phyloP scores from a whole-genome alignment of 2,888 invertebrate species.

The Agrotis puta region DNA sequence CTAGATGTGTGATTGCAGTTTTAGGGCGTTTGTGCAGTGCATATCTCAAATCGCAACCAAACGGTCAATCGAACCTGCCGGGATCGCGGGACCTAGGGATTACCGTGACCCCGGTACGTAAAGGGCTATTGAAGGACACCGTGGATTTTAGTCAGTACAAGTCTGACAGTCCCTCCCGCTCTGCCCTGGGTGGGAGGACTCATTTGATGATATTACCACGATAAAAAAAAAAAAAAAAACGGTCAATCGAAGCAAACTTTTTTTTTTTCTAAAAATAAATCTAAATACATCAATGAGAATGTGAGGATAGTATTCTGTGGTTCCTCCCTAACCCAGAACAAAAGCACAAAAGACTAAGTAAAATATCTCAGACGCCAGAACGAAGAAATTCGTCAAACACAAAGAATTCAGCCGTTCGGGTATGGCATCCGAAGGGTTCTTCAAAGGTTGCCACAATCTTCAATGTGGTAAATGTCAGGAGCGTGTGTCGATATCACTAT shows the following conservation, averaged over 20 bases:
- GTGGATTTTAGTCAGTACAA: too few relatives aligned
- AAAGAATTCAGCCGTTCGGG: constrained; percentile 26
- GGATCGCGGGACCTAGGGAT: too few relatives aligned
- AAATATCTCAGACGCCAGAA: background rate
- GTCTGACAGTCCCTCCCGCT: too few relatives aligned
- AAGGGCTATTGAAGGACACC: too few relatives aligned
- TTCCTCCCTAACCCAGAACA: too few relatives aligned
- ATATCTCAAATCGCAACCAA: background rate
- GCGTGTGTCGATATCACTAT: constrained; percentile 59
- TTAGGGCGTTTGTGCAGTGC: background rate
- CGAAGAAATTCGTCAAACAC: constrained; percentile 16
- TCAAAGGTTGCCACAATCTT: constrained; percentile 64
- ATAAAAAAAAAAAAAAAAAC: too few relatives aligned
- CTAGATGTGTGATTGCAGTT: background rate
- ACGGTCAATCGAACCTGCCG: background rate
- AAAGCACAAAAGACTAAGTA: background rate
- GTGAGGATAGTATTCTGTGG: background rate
- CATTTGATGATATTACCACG: too few relatives aligned
- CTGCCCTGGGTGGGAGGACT: too few relatives aligned
- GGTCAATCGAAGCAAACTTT: too few relatives aligned
- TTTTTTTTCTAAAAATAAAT: too few relatives aligned
- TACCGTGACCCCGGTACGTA: too few relatives aligned
- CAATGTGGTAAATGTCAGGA: constrained; percentile 62
- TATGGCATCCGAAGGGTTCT: constrained; percentile 58
- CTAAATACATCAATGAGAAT: too few relatives aligned